Base-by-base conservation (phyloP, 2,797 vertebrate species). In the Ctenopoma kingsleyae region DNA sequence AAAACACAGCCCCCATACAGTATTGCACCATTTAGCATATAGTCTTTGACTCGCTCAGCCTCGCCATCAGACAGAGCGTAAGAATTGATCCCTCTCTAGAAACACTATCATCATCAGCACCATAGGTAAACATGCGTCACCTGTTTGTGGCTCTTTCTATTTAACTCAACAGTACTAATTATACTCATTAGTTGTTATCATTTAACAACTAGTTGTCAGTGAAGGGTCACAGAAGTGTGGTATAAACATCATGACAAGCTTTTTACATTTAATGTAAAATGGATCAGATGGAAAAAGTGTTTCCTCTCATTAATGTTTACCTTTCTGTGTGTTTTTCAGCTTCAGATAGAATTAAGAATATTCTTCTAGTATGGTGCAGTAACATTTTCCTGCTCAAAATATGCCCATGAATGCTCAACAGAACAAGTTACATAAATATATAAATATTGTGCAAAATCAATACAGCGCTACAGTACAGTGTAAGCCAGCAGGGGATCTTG, bases 371-470 rank as follows among this genome's bases (percentile, higher is more conserved):
- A 48, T 47, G 46, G 23, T 16, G 22, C 52, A 57, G 41, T 61
- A 40, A 13, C 0, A 52, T 54, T 70, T 41, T 65, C n/a, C 43
- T 51, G 50, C 38, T 61, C 56, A 74, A 58, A 79, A 62, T 67
- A 68, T 76, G 63, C 36, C 36, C 23, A 36, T 60, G 32, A 67
- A 74, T 68, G 53, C 68, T 79, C 63, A 60, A 38, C 23, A 66
- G 64, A 80, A 73, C 48, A 74, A 53, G 58, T 79, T 76, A 30
- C 64, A 75, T 52, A 76, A 80, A 87, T 82, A 80, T 68, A 81
- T 80, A 82, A 78, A 80, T 79, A 75, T 78, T 57, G 25, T 32
- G 51, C 56, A 50, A 58, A 80, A 83, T 88, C 78, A 80, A 87
- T 83, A 78, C 56, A 22, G 44, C 68, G 77, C 47, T 67, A 67